phyloP scores from a whole-genome alignment of 2,113 vertebrate species.

The Morone saxatilis region DNA sequence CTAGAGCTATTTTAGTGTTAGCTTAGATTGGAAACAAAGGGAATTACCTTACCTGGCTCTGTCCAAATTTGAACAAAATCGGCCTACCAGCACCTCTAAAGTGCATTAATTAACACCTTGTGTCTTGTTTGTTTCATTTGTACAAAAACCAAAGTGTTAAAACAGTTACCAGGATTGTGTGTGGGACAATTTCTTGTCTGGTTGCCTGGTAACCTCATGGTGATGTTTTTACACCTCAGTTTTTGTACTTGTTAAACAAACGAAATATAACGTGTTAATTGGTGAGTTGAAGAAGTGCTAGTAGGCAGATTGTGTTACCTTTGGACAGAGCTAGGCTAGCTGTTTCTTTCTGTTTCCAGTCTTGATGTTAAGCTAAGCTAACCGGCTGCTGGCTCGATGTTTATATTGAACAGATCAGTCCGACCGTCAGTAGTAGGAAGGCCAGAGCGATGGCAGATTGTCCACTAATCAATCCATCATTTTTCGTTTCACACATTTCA shows the following conservation, averaged over 20 bases:
- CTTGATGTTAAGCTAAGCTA: not conserved
- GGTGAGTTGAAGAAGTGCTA: not conserved
- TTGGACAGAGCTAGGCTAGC: not conserved
- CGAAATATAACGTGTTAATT: not conserved
- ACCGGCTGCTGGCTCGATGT: not conserved
- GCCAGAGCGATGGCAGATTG: no score
- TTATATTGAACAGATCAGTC: not conserved
- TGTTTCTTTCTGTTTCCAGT: not conserved
- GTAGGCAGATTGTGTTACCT: not conserved
- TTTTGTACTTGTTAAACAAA: not conserved
- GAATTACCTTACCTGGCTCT: no score
- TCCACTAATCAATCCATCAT: no score
- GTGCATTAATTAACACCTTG: no score
- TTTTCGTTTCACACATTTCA: not conserved
- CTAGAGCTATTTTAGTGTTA: not conserved
- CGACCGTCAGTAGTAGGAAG: no score
- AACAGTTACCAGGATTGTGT: not conserved
- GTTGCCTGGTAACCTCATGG: not conserved
- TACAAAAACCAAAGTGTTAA: not conserved
- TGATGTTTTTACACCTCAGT: not conserved
- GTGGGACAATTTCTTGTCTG: not conserved
- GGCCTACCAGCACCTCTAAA: no score
- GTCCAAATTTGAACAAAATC: no score
- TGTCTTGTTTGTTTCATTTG: no score
- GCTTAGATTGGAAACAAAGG: no score